Evolutionary conservation across 2,888 invertebrate species (phyloP).

Genomic region (Amphipyra tragopoginis): DNA sequence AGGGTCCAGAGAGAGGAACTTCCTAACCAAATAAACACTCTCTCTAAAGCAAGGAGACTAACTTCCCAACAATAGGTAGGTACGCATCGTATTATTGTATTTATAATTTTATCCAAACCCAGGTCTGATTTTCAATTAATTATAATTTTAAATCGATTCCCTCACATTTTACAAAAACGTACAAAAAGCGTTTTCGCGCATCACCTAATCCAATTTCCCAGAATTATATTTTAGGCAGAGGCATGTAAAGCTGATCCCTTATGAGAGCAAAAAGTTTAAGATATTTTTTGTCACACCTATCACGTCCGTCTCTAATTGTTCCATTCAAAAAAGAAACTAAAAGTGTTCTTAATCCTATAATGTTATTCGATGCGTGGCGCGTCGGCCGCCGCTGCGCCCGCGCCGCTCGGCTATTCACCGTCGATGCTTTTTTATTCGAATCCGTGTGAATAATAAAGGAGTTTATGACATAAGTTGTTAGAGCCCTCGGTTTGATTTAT

Average conservation of each 20-base stretch:
- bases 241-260: conserved; percentile 50
- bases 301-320: conserved; percentile 83
- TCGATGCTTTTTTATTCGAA: conserved; percentile 68
- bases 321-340: conserved; percentile 78
- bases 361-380: conserved; percentile 79
- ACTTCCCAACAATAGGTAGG: no score
- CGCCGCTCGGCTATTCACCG: conserved; percentile 61
- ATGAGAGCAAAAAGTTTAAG: conserved; percentile 67
- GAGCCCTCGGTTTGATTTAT: conserved; percentile 82
- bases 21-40: no score
- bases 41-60: no score
- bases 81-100: no score
- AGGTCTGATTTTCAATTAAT: conserved; percentile 49
- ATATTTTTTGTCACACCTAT: conserved; percentile 80
- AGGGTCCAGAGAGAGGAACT: no score
- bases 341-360: conserved; percentile 82
- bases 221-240: conserved; percentile 61
- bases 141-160: conserved; percentile 42
- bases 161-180: conserved; percentile 31
- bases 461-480: conserved; percentile 87
- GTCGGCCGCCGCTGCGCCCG: conserved; percentile 55
- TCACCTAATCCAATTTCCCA: conserved; percentile 62
- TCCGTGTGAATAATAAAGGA: conserved; percentile 84
- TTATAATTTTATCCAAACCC: conserved; percentile 22
- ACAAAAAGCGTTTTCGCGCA: conserved; percentile 62